Evolutionary conservation across 2,888 invertebrate genomes (phyloP).

Genomic region (Tiphia femorata): DNA sequence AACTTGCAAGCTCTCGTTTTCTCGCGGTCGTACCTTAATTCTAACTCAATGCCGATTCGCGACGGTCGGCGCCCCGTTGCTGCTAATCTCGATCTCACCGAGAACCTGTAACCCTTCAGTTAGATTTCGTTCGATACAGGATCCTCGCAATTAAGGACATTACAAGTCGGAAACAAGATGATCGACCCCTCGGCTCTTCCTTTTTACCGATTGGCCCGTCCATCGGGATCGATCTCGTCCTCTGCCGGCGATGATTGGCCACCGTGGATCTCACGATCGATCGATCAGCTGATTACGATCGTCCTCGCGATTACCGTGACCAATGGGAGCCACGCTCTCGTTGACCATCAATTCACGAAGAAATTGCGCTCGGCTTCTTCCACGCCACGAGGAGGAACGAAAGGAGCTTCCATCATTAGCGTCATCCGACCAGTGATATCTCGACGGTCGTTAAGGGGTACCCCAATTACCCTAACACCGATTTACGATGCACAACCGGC

Average conservation of each 20-base stretch:
- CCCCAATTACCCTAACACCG: no score
- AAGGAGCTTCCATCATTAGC: conserved; percentile 35
- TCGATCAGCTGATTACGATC: conserved; percentile 39
- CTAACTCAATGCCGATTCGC: no score
- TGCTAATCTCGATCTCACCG: no score
- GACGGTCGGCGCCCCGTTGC: no score
- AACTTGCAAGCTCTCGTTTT: no score
- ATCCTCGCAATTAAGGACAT: no score
- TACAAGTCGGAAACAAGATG: no score
- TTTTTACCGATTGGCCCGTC: conserved; percentile 30
- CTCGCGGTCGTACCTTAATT: no score
- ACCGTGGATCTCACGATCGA: conserved; percentile 22
- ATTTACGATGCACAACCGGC: no score
- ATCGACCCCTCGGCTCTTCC: no score
- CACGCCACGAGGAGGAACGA: conserved; percentile 21
- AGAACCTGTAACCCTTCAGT: no score
- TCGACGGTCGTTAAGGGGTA: conserved; percentile 36
- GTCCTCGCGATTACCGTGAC: conserved; percentile 40
- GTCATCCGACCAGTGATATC: conserved; percentile 33
- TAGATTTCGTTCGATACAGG: no score
- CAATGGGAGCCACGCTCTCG: conserved; percentile 36
- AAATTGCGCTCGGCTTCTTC: conserved; percentile 33
- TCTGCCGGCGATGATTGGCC: neutral
- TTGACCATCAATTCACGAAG: conserved; percentile 37
- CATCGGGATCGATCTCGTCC: conserved; percentile 19